A percentile compares a stretch with the other conserved stretches of the same genome.
These are phyloP conservation scores for Apodemia mormo DNA, from an alignment of 2,888 invertebrate genomes.

Conservation along the genomic window DNA sequence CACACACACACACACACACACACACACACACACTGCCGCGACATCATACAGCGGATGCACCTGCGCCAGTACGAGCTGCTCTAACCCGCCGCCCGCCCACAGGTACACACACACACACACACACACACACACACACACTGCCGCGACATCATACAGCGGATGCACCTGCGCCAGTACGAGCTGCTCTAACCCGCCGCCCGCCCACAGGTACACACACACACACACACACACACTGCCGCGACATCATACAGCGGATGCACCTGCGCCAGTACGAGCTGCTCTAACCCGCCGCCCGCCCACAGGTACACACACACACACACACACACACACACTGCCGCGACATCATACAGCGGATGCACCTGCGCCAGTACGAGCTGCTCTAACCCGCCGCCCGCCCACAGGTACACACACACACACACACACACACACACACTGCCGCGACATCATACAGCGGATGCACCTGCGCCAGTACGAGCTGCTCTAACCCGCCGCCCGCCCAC, in stretches of 20 bases:
- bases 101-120: not conserved
- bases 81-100: slow-evolving; percentile 78
- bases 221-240: slow-evolving; percentile 89
- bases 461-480: slow-evolving; percentile 99
- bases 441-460: slow-evolving; percentile 99
- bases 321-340: slow-evolving; percentile 91
- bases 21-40: slow-evolving; percentile 88
- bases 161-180: slow-evolving; percentile 99
- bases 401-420: not conserved
- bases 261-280: slow-evolving; percentile 99
- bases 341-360: slow-evolving; percentile 99
- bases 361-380: slow-evolving; percentile 99
- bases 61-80: slow-evolving; percentile 99
- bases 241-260: slow-evolving; percentile 99
- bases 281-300: slow-evolving; percentile 78
- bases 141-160: slow-evolving; percentile 99
- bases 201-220: slow-evolving; percentile 24
- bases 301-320: not conserved
- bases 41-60: slow-evolving; percentile 99
- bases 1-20: slow-evolving; percentile 2
- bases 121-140: slow-evolving; percentile 81
- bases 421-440: slow-evolving; percentile 89
- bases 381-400: slow-evolving; percentile 72
- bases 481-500: slow-evolving; percentile 78
- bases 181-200: slow-evolving; percentile 89